phyloP scores from a whole-genome alignment of 2,797 vertebrate genomes.

The Geotria australis region DNA sequence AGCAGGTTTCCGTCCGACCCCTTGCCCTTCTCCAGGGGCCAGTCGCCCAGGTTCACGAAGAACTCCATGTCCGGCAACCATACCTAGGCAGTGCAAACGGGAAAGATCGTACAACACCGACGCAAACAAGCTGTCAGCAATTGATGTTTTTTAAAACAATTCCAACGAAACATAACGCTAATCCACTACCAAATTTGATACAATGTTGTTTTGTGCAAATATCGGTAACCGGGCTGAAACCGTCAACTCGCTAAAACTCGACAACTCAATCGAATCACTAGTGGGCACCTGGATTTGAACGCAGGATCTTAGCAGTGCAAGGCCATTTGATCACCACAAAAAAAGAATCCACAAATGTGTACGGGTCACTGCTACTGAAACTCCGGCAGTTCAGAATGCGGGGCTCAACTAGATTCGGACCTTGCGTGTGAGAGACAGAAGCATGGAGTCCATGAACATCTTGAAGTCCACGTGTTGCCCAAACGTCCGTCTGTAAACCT shows the following conservation, averaged over 20 bases:
- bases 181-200: neutral
- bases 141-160: neutral
- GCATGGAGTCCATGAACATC: constrained; percentile 88
- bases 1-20: constrained; percentile 20
- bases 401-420: constrained; percentile 7
- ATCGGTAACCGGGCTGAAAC: too few relatives aligned
- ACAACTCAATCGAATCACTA: too few relatives aligned
- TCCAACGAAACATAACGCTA: neutral
- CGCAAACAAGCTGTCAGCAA: neutral
- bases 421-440: constrained; percentile 70
- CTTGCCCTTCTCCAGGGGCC: constrained; percentile 75
- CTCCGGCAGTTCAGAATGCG: too few relatives aligned
- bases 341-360: too few relatives aligned
- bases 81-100: constrained; percentile 22
- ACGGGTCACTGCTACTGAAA: too few relatives aligned
- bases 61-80: constrained; percentile 65
- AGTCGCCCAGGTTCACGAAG: constrained; percentile 88
- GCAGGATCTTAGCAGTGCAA: too few relatives aligned
- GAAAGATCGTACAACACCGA: neutral
- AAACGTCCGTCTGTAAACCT: constrained; percentile 69
- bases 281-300: too few relatives aligned
- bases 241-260: too few relatives aligned
- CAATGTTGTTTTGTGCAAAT: too few relatives aligned
- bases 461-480: constrained; percentile 85
- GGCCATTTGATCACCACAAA: too few relatives aligned